Evolutionary conservation across 2,888 invertebrate genomes (phyloP).

Genomic region (Nysson spinosus): DNA sequence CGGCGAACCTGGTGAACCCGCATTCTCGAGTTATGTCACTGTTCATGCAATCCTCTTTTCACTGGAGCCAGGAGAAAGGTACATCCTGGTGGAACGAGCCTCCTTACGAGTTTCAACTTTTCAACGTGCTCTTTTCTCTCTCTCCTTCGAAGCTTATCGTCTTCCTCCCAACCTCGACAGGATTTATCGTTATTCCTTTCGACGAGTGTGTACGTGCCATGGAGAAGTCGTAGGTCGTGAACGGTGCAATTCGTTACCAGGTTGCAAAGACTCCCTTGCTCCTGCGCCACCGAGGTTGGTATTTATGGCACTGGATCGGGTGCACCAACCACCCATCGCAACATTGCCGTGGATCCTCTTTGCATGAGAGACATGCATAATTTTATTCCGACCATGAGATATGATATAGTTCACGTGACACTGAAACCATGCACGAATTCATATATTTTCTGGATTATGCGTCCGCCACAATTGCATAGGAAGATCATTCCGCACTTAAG

Average conservation of each 20-base stretch:
- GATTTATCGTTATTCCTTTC: conserved; percentile 38
- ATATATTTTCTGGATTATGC: too few relatives aligned
- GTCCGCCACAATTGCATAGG: too few relatives aligned
- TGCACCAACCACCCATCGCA: too few relatives aligned
- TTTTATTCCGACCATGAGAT: too few relatives aligned
- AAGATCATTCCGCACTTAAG: too few relatives aligned
- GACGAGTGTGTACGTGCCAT: conserved; percentile 3
- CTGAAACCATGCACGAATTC: too few relatives aligned
- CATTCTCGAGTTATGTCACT: conserved; percentile 53
- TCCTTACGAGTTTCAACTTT: background rate
- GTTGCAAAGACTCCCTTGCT: conserved; percentile 17
- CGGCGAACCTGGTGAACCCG: conserved; percentile 32
- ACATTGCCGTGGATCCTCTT: conserved; percentile 7
- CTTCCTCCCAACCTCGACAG: background rate
- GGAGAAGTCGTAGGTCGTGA: conserved; percentile 25
- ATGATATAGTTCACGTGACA: too few relatives aligned
- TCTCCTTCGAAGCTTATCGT: too few relatives aligned
- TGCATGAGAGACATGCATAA: conserved; percentile 1
- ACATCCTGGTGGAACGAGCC: conserved; percentile 5
- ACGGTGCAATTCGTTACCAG: conserved; percentile 38
- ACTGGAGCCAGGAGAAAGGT: conserved; percentile 36
- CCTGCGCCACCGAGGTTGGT: conserved; percentile 7
- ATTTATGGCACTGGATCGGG: conserved; percentile 42
- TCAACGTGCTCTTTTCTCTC: conserved; percentile 6
- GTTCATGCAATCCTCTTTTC: conserved; percentile 44